A percentile compares a stretch with the other conserved stretches of the same genome.
Evolutionary conservation across 2,113 vertebrate species (phyloP).

Genomic region (Mustelus asterias): DNA sequence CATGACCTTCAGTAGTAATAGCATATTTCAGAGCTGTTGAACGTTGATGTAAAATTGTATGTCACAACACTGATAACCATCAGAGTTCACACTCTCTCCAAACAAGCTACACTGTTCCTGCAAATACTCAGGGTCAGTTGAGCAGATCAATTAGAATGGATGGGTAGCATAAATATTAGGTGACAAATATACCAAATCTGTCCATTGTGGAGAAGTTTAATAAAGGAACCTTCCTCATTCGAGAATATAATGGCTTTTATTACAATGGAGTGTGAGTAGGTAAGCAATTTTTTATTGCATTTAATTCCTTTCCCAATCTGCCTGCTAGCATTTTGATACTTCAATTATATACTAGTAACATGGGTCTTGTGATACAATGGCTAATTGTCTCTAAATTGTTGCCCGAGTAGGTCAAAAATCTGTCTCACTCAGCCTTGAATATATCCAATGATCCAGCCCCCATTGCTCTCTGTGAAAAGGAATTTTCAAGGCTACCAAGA

Average conservation of each 20-base stretch:
- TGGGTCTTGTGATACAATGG: not conserved
- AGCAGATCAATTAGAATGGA: not conserved
- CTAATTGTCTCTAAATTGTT: not conserved
- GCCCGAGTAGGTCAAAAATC: not conserved
- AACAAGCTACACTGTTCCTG: not conserved
- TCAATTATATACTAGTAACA: not conserved
- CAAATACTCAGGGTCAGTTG: not conserved
- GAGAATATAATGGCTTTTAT: not conserved
- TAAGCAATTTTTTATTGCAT: not conserved
- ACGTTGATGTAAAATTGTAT: not conserved
- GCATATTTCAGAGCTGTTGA: not conserved
- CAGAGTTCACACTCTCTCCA: not conserved
- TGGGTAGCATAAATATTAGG: not conserved
- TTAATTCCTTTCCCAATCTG: not conserved
- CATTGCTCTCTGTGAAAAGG: not conserved
- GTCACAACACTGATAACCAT: slow-evolving; percentile 12
- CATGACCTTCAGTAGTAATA: slow-evolving; percentile 5
- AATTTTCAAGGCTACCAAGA: not conserved
- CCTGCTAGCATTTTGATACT: not conserved
- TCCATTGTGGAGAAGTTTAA: not conserved
- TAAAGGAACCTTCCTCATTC: not conserved
- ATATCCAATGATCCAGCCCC: not conserved
- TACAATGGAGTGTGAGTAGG: not conserved
- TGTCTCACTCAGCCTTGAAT: not conserved
- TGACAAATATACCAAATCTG: slow-evolving; percentile 7